Conservation (phyloP, 1,140 invertebrate species). For the Panagrolaimus sp. region DNA sequence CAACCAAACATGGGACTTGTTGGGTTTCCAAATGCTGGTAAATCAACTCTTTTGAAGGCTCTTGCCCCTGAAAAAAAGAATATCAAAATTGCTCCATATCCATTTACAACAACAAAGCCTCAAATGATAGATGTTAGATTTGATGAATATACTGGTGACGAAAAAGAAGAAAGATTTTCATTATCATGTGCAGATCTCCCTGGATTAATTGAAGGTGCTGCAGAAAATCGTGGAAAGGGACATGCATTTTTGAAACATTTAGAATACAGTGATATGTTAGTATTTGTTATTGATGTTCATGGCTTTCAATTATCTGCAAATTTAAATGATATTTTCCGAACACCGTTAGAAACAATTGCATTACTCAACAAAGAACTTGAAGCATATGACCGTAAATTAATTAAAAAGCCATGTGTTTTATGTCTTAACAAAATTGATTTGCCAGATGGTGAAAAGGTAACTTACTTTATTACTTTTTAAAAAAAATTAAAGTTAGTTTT, state of each 20-base stretch:
- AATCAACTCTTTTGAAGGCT: conserved; percentile 54
- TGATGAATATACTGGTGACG: conserved; percentile 14
- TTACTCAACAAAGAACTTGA: conserved; percentile 50
- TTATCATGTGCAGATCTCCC: conserved; percentile 85
- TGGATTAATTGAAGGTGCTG: conserved; percentile 87
- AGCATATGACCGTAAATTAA: conserved; percentile 35
- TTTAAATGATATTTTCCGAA: conserved; percentile 43
- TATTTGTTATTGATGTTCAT: conserved; percentile 69
- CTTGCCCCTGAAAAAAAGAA: conserved; percentile 41
- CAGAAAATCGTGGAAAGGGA: conserved; percentile 70
- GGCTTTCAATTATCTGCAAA: conserved; percentile 45
- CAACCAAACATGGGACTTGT: conserved; percentile 51
- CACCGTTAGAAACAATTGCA: conserved; percentile 44
- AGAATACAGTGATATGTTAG: conserved; percentile 77
- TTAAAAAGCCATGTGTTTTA: conserved; percentile 45
- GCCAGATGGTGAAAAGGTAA: conserved; percentile 29
- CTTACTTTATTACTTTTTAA: conserved; percentile 15
- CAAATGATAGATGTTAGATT: conserved; percentile 43
- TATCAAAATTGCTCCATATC: conserved; percentile 52
- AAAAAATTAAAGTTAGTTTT: neutral
- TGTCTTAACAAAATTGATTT: conserved; percentile 49
- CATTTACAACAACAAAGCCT: conserved; percentile 50
- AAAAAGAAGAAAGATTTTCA: conserved; percentile 50
- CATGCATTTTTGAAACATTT: conserved; percentile 73
- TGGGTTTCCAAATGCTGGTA: conserved; percentile 57